These are phyloP conservation scores for Acrocera orbiculus DNA, from an alignment of 2,888 invertebrate species.

Conservation along the genomic window DNA sequence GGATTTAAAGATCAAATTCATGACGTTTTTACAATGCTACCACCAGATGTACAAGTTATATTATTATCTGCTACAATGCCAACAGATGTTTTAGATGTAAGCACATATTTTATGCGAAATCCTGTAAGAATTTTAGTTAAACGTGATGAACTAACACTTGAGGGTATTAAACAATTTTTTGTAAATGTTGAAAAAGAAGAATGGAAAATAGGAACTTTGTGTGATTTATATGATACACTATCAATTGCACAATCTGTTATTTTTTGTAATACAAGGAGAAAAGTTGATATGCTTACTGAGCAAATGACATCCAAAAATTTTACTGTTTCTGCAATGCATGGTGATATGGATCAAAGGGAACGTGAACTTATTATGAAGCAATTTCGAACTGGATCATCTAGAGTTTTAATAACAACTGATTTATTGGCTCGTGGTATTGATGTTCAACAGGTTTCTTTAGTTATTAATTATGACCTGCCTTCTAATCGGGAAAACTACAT, in stretches of 20 bases:
- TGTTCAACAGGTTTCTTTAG: constrained; percentile 98
- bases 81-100: constrained; percentile 91
- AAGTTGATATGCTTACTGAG: constrained; percentile 96
- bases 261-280: constrained; percentile 98
- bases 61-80: constrained; percentile 99
- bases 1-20: constrained; percentile 99
- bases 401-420: constrained; percentile 97
- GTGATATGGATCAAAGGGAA: constrained; percentile 98
- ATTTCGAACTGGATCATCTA: constrained; percentile 96
- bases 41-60: constrained; percentile 82
- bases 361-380: constrained; percentile 98
- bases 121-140: constrained; percentile 95
- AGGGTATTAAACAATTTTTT: constrained; percentile 98
- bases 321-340: constrained; percentile 99
- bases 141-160: constrained; percentile 85
- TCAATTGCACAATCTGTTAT: constrained; percentile 99
- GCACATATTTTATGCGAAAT: constrained; percentile 92
- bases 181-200: constrained; percentile 85
- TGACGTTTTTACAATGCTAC: constrained; percentile 89
- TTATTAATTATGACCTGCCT: constrained; percentile 99
- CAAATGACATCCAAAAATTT: constrained; percentile 90
- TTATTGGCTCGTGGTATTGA: constrained; percentile 97
- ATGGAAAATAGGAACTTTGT: constrained; percentile 87
- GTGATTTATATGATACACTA: constrained; percentile 96
- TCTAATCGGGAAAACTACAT: constrained; percentile 99